Evolutionary conservation across 2,888 invertebrate species (phyloP).

Genomic region (Oscheius sp.): DNA sequence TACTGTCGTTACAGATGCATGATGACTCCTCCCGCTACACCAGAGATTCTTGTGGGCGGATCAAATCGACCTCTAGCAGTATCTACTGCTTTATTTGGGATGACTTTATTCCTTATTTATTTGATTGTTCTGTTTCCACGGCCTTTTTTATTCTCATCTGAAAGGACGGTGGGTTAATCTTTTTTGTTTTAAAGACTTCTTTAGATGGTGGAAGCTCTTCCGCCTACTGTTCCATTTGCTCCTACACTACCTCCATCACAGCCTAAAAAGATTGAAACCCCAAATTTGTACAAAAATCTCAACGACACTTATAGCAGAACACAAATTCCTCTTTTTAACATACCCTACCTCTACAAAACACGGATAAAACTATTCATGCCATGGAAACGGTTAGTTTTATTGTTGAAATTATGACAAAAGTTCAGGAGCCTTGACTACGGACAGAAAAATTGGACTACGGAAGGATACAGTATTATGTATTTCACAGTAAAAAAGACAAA

Average conservation of each 20-base stretch:
- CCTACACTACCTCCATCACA: too few species aligned
- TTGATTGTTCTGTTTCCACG: constrained; percentile 43
- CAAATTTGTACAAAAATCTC: constrained; percentile 35
- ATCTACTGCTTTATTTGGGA: constrained; percentile 40
- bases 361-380: constrained; percentile 52
- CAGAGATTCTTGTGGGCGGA: constrained; percentile 35
- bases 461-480: constrained; percentile 47
- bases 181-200: too few species aligned
- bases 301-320: constrained; percentile 41
- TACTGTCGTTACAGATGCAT: constrained; percentile 14
- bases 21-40: constrained; percentile 34
- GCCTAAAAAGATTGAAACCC: constrained; percentile 27
- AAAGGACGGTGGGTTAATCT: neutral
- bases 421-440: constrained; percentile 55
- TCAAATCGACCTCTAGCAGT: constrained; percentile 43
- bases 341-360: constrained; percentile 51
- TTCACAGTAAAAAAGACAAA: constrained; percentile 40
- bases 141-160: constrained; percentile 22
- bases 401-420: neutral
- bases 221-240: neutral
- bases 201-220: neutral
- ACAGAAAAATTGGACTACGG: constrained; percentile 51
- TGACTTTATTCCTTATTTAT: constrained; percentile 51
- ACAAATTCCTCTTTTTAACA: constrained; percentile 54
- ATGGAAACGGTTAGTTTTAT: constrained; percentile 44